A percentile compares a stretch with the other conserved stretches of the same genome.
These are phyloP conservation scores for Hafferia zeledoni DNA, from an alignment of 2,797 vertebrate genomes.

Conservation along the genomic window DNA sequence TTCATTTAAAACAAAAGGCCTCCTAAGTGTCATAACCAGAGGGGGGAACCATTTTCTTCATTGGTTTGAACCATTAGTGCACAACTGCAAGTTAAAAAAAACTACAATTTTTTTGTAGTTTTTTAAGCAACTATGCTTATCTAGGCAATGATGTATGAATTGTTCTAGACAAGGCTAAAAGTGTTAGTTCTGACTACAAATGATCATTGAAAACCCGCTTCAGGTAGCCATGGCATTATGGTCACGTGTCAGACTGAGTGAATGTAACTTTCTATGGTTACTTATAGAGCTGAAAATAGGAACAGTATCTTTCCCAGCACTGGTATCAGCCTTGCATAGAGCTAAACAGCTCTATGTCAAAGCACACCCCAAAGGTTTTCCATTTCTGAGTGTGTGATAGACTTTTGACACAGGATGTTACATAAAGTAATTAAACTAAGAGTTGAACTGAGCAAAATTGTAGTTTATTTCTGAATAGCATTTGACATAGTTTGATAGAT, in stretches of 20 bases:
- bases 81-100: not conserved
- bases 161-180: not conserved
- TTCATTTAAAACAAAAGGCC: not conserved
- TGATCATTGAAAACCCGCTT: not conserved
- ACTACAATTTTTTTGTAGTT: too few species aligned
- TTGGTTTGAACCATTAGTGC: not conserved
- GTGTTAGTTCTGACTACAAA: not conserved
- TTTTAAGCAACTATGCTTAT: not conserved
- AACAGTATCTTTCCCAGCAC: not conserved
- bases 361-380: not conserved
- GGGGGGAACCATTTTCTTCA: not conserved
- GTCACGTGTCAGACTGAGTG: not conserved
- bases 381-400: not conserved
- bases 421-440: not conserved
- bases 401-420: not conserved
- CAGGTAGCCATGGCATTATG: not conserved
- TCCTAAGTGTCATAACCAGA: not conserved
- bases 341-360: not conserved
- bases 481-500: not conserved
- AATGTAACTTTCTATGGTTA: not conserved
- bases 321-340: not conserved
- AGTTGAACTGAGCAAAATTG: not conserved
- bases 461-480: not conserved
- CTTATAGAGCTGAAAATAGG: not conserved
- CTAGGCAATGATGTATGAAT: not conserved